Base-by-base conservation (phyloP, 2,113 vertebrate species). In the Colossoma macropomum region DNA sequence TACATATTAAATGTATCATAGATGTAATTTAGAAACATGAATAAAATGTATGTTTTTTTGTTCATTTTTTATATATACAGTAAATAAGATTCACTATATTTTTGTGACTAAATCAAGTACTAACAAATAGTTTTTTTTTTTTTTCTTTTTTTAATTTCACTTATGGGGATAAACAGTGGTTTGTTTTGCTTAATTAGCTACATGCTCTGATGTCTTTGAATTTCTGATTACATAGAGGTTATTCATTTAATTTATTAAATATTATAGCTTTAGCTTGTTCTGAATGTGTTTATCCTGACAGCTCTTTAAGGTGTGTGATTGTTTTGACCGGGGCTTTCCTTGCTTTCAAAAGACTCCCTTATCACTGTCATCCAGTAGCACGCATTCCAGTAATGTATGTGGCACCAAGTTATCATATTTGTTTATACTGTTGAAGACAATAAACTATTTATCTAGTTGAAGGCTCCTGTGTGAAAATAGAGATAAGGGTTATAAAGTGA, bases 1-100 rank as follows among this genome's bases (percentile, higher is more conserved):
- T 91, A 85, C 79, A 91, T 90, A 89, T 79, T 70, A 0, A 50
- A n/a, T 91, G 84, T 94, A 91, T 93, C 71, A 89, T 91, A 93
- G 90, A 85, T 92, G 83, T 87, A 91, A 73, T 89, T 88, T 91
- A 92, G 82, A 82, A 87, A 70, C 89, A 87, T 78, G 88, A 87
- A 79, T 83, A 83, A 73, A 85, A 89, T 21, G 41, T 66, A 89
- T 54, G 60, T 75, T 70, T 9, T 0, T 77, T 73, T 65, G 52
- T 75, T 90, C 86, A 41, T 80, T 86, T 71, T 34, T 63, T 81
- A 63, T 87, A 79, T 72, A 79, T 80, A 85, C 83, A 38, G 80
- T 74, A 86, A 82, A 86, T 68, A 85, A 86, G 81, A 88, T 62
- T 72, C 59, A 32, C 73, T 84, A 86, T 88, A 85, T 88, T 88